Conservation (phyloP, 2,888 invertebrate species). For the Nebria salina region DNA sequence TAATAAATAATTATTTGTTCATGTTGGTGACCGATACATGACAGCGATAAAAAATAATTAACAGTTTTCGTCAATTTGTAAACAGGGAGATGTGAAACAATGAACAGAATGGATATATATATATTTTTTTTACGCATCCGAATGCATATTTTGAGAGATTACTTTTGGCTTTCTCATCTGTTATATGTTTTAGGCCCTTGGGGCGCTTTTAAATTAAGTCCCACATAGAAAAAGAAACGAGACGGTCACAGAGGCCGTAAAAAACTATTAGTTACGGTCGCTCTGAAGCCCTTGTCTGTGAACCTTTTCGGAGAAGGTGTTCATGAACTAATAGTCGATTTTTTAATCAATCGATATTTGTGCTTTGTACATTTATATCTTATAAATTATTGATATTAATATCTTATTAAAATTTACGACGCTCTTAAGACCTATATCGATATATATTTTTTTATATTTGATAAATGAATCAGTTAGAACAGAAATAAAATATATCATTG, state of each 20-base stretch:
- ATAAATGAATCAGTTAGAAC: constrained; percentile 4
- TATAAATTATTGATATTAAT: neutral
- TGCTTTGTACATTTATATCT: too few species aligned
- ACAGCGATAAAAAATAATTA: neutral
- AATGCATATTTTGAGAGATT: constrained; percentile 5
- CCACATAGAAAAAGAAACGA: neutral
- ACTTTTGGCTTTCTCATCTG: constrained; percentile 13
- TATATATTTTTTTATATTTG: neutral
- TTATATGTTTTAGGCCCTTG: constrained; percentile 17
- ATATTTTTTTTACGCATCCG: neutral
- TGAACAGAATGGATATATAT: too few species aligned
- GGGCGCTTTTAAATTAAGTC: constrained; percentile 47
- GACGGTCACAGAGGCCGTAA: neutral
- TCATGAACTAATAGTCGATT: neutral
- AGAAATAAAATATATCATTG: constrained; percentile 5
- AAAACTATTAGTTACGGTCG: constrained; percentile 34
- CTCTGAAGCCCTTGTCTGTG: neutral
- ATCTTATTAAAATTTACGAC: constrained; percentile 9
- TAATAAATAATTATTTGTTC: neutral
- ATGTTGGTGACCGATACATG: neutral
- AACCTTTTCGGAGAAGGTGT: neutral
- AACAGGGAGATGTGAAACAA: too few species aligned
- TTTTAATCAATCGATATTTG: too few species aligned
- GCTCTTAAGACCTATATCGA: neutral
- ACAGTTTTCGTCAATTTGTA: neutral